These are phyloP conservation scores for Calliphora vicina DNA, from an alignment of 1,140 invertebrate genomes.

Conservation along the genomic window DNA sequence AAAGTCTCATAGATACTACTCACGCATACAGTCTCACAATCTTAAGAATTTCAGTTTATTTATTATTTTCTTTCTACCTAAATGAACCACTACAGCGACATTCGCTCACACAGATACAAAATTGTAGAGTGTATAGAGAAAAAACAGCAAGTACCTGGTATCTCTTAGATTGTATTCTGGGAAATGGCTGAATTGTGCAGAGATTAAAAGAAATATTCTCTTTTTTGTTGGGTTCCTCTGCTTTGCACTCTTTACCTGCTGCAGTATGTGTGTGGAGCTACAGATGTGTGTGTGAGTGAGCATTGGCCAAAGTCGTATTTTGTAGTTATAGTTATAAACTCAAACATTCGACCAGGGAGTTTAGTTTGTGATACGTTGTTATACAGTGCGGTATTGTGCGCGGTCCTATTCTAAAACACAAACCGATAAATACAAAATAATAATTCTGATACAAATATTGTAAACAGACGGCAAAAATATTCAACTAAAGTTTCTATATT, in stretches of 20 bases:
- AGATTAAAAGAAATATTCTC: slow-evolving; percentile 8
- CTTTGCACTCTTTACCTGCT: not conserved
- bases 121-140: not conserved
- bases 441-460: not conserved
- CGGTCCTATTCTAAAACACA: slow-evolving; percentile 30
- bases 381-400: slow-evolving; percentile 45
- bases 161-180: not conserved
- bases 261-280: no score
- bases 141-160: not conserved
- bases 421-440: not conserved
- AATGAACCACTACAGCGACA: not conserved
- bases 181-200: slow-evolving; percentile 27
- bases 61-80: slow-evolving; percentile 1
- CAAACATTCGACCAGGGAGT: slow-evolving; percentile 20
- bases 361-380: slow-evolving; percentile 47
- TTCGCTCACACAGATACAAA: no score
- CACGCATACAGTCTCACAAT: not conserved
- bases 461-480: not conserved
- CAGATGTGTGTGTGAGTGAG: slow-evolving; percentile 31
- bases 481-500: not conserved
- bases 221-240: not conserved
- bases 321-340: slow-evolving; percentile 32
- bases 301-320: not conserved
- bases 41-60: not conserved
- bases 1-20: not conserved